phyloP scores from a whole-genome alignment of 2,888 invertebrate species.

The Brenthis daphne region DNA sequence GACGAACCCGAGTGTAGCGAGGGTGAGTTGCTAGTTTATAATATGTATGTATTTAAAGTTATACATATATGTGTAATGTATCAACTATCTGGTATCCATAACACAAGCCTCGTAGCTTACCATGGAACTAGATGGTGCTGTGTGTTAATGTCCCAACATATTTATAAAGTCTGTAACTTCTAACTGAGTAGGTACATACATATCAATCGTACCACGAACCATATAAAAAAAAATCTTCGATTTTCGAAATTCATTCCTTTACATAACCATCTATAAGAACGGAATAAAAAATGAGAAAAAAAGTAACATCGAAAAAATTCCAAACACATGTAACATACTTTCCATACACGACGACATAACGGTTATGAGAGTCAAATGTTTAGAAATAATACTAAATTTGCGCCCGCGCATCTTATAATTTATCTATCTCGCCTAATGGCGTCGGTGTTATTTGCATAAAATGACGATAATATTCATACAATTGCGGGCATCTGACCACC shows the following conservation, averaged over 20 bases:
- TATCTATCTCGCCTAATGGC: constrained; percentile 50
- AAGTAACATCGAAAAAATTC: constrained; percentile 23
- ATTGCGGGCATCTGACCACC: constrained; percentile 59
- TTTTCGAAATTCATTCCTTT: not conserved
- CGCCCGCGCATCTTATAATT: constrained; percentile 62
- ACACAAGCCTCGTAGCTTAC: too few relatives aligned
- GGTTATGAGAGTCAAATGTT: constrained; percentile 56
- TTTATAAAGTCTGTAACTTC: too few relatives aligned
- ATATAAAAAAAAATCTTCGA: too few relatives aligned
- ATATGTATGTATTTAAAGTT: too few relatives aligned
- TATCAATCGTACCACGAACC: too few relatives aligned
- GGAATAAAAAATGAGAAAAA: constrained; percentile 7
- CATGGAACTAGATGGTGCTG: too few relatives aligned
- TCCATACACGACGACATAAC: constrained; percentile 42
- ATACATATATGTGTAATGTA: too few relatives aligned
- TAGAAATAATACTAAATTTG: constrained; percentile 58
- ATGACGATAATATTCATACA: constrained; percentile 67
- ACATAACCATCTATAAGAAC: not conserved
- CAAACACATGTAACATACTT: constrained; percentile 39
- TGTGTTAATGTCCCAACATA: too few relatives aligned
- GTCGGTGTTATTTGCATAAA: constrained; percentile 72
- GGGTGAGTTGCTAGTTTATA: too few relatives aligned
- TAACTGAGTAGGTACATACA: too few relatives aligned
- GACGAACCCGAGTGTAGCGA: too few relatives aligned
- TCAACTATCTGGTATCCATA: too few relatives aligned